Base-by-base conservation (phyloP, 2,888 invertebrate species). In the Tetragonisca angustula region DNA sequence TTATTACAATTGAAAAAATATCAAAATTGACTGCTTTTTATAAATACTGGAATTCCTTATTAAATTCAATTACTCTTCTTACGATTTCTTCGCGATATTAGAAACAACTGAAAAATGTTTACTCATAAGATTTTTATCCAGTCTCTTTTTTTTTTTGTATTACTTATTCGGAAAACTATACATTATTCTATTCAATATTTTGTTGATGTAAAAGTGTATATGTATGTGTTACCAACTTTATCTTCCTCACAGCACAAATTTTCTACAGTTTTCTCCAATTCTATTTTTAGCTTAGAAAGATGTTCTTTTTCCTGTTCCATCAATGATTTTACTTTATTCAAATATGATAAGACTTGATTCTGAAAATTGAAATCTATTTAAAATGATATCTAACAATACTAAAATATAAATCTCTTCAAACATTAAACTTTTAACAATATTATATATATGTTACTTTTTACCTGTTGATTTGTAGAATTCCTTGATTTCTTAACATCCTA, bases 221-320 rank as follows among this genome's bases (percentile, higher is more conserved):
- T 43, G 13, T 43, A 6, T 32, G 36, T 71, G 56, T 68, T 79
- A 85, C 79, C 27, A 68, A 91, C 89, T 86, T 87, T 79, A 76
- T 89, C 82, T 79, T 90, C 90, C 67, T 89, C 85, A 61, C 19
- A 64, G 43, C 68, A 67, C 43, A 92, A 87, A 68, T 91, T 87
- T 62, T 90, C 84, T 70, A 92, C 59, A 78, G 91, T 81, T 79
- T 88, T 91, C 21, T 90, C 88, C 65, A 93, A 79, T 77, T 92
- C 91, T 24, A 73, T 70, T 81, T 91, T 92, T 65, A 92, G 86
- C 56, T 90, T 86, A 19, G 54, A 71, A 72, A 94, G 86, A 61
- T 81, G 87, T 68, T 91, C 87, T 56, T 89, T 90, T 67, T 92
- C 91, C 68, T 90, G 90, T 81, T 91, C 91, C 88, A 90, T 88